Conservation (phyloP, 2,113 vertebrate genomes). For the Semicossyphus pulcher region DNA sequence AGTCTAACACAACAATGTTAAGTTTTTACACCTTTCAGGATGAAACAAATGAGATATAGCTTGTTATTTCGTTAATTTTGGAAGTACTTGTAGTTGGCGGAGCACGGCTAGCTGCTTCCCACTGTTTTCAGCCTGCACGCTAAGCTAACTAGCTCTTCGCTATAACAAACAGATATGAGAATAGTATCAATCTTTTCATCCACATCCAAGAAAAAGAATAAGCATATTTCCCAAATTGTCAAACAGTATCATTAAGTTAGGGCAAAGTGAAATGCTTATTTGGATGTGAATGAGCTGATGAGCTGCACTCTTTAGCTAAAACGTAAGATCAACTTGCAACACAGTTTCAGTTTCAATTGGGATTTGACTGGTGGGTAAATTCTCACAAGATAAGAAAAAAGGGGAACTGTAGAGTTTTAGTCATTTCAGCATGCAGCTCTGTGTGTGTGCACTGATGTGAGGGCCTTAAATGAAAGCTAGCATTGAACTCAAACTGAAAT, state of each 20-base stretch:
- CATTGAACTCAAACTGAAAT: background rate
- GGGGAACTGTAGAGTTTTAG: background rate
- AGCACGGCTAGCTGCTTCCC: background rate
- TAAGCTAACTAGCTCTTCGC: background rate
- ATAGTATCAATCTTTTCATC: background rate
- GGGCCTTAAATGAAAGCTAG: background rate
- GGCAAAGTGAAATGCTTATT: constrained; percentile 1
- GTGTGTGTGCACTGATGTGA: background rate
- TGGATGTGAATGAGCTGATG: constrained; percentile 1
- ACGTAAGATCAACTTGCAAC: background rate
- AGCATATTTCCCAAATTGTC: background rate
- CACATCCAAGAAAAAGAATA: no score
- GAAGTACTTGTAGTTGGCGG: background rate
- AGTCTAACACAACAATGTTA: no score
- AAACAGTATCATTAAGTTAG: background rate
- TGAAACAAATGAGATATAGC: no score
- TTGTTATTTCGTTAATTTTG: background rate
- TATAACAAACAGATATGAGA: background rate
- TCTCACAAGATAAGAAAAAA: background rate
- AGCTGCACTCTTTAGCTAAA: background rate
- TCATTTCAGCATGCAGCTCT: background rate
- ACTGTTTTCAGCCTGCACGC: background rate
- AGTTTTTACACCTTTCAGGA: no score
- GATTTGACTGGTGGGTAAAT: background rate
- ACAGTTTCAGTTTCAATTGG: background rate